phyloP scores from a whole-genome alignment of 2,113 vertebrate species.

The Nansenia antarctica region DNA sequence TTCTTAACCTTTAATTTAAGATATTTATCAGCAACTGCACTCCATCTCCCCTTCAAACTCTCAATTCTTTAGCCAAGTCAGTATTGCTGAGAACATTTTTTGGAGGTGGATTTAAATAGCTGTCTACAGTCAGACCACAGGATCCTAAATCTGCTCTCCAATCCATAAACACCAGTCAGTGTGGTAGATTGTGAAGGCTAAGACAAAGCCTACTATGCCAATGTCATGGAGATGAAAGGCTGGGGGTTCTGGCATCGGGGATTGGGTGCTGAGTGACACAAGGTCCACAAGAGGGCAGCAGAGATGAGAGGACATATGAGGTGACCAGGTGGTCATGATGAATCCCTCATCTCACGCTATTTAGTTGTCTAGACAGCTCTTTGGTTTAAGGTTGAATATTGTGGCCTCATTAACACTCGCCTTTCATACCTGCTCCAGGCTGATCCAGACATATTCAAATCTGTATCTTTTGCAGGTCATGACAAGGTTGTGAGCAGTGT shows the following conservation, averaged over 20 bases:
- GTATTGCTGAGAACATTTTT: background rate
- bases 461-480: constrained; percentile 75
- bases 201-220: background rate
- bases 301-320: constrained; percentile 46
- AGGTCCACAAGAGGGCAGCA: constrained; percentile 67
- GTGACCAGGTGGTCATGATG: constrained; percentile 36
- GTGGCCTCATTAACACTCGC: constrained; percentile 1
- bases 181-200: background rate
- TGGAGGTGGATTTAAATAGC: background rate
- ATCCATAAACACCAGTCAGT: background rate
- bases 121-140: constrained; percentile 22
- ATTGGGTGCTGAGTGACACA: background rate
- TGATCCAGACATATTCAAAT: constrained; percentile 4
- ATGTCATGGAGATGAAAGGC: background rate
- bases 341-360: constrained; percentile 15
- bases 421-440: constrained; percentile 6
- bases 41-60: background rate
- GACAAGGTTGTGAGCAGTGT: constrained; percentile 79
- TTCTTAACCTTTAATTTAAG: too few species aligned
- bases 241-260: background rate
- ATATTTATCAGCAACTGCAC: background rate
- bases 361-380: too few species aligned
- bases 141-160: constrained; percentile 16
- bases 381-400: constrained; percentile 48
- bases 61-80: background rate